Evolutionary conservation across 2,888 invertebrate genomes (phyloP).

Genomic region (Dorcus parallelipipedus): DNA sequence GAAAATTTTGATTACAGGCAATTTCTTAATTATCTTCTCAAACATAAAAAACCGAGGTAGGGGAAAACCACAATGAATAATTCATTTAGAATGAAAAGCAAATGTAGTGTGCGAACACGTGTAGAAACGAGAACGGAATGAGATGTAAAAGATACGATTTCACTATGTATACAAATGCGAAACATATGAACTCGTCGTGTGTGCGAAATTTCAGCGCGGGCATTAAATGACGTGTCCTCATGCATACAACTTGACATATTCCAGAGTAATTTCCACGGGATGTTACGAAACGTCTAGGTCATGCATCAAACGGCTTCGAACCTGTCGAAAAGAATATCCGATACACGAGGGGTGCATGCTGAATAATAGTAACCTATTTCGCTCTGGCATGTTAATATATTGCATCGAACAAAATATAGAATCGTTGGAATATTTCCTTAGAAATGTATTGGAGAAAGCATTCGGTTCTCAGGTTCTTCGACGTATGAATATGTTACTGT

Average conservation of each 20-base stretch:
- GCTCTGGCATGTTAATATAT: background rate
- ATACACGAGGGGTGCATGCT: background rate
- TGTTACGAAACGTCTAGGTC: constrained; percentile 20
- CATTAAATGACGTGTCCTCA: constrained; percentile 6
- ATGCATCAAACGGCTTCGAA: constrained; percentile 28
- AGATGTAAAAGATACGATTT: background rate
- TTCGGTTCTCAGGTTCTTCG: no score
- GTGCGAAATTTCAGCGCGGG: constrained; percentile 2
- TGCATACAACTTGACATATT: constrained; percentile 12
- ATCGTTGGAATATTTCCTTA: no score
- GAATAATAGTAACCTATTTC: background rate
- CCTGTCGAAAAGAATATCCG: constrained; percentile 24
- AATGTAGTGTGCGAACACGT: background rate
- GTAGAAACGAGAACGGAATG: no score
- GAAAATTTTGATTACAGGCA: no score
- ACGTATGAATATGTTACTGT: no score
- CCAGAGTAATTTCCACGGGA: constrained; percentile 25
- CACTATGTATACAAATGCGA: background rate
- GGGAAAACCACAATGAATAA: background rate
- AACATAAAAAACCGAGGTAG: background rate
- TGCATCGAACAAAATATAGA: background rate
- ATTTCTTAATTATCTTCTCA: no score
- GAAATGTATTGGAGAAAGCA: no score
- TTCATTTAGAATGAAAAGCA: background rate
- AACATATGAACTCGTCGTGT: background rate